Evolutionary conservation across 2,113 vertebrate species (phyloP).

Genomic region (Apus apus): DNA sequence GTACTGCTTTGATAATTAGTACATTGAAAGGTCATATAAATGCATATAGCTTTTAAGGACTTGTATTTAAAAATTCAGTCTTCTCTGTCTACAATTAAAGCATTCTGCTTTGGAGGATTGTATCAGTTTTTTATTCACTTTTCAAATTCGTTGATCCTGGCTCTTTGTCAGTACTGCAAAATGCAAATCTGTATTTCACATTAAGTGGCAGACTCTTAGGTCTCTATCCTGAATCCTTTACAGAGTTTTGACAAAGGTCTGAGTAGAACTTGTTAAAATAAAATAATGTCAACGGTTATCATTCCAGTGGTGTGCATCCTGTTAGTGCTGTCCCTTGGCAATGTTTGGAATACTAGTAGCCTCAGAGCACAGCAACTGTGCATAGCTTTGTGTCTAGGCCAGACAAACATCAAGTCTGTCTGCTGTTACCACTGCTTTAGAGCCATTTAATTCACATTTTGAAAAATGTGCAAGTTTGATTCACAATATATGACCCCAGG

Average conservation of each 20-base stretch:
- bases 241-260: neutral
- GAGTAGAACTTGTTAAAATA: neutral
- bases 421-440: neutral
- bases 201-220: neutral
- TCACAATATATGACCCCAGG: neutral
- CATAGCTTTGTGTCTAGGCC: neutral
- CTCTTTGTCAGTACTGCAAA: neutral
- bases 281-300: neutral
- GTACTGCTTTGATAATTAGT: neutral
- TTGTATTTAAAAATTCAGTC: neutral
- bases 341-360: neutral
- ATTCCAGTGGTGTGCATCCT: neutral
- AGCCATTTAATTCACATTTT: neutral
- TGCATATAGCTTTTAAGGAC: neutral
- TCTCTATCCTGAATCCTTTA: neutral
- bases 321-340: neutral
- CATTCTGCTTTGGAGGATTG: neutral
- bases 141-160: neutral
- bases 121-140: neutral
- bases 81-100: neutral
- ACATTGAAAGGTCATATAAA: neutral
- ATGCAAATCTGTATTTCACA: neutral
- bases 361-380: neutral
- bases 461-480: neutral
- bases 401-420: neutral